A percentile compares a stretch with the other conserved stretches of the same genome.
Conservation (phyloP, 2,113 vertebrate species). For the Daboia siamensis region DNA sequence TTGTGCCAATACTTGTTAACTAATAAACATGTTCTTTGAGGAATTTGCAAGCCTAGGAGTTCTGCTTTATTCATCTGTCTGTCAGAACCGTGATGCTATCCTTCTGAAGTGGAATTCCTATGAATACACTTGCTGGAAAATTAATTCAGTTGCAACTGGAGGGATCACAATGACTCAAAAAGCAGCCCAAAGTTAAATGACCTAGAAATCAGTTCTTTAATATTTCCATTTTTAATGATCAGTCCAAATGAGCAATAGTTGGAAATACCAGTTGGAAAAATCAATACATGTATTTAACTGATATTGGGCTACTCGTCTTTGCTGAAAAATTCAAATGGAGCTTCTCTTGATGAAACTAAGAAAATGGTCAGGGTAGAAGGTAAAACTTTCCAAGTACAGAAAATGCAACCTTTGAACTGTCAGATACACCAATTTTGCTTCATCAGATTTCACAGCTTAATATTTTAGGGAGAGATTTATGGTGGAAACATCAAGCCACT, state of each 20-base stretch:
- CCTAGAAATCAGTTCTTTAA: background rate
- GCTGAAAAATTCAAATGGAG: background rate
- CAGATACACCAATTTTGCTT: background rate
- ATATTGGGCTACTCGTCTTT: background rate
- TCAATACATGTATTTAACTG: background rate
- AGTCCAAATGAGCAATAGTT: background rate
- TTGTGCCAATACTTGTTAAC: no score
- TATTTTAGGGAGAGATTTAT: background rate
- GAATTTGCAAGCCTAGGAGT: no score
- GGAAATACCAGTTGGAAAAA: background rate
- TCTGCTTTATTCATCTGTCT: no score
- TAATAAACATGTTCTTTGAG: no score
- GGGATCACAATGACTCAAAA: background rate
- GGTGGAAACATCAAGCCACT: background rate
- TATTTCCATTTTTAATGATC: background rate
- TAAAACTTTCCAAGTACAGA: background rate
- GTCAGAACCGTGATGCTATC: background rate
- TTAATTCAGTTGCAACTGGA: background rate
- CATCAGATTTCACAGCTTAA: background rate
- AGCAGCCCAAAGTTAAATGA: background rate
- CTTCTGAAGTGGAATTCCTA: background rate
- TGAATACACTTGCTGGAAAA: background rate
- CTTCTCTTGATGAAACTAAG: background rate
- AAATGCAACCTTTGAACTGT: background rate
- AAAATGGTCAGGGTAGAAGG: background rate